Evolutionary conservation across 2,797 vertebrate species (phyloP), one percentile per base, ranked within the genome.

Genomic region (Kryptolebias ocellatus): DNA sequence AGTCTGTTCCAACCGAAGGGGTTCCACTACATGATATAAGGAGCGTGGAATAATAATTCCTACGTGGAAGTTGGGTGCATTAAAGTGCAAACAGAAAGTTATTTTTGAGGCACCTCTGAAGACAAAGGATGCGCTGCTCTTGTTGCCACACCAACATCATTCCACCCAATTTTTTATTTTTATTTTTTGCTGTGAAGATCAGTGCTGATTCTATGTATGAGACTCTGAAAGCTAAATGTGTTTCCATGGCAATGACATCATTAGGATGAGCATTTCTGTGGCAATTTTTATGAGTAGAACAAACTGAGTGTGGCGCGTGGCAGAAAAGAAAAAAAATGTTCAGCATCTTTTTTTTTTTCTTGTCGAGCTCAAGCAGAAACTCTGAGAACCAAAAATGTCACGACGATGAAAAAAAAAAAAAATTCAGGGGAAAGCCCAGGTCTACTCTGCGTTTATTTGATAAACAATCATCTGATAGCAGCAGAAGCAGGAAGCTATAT

Each of bases 201-300:
- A 5, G 11, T 31, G 18, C 39, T 45, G 50, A 53, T 53, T 64
- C 57, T 49, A 34, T 65, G 44, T 58, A 55, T 20, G 46, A 67
- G 31, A 44, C 46, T 60, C 31, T 2, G 5, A 67, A 67, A 72
- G 45, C 52, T 37, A n/a, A 46, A 53, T 44, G 39, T 63, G 60
- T 81, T 80, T 64, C 65, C 58, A 76, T 68, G 42, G 76, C 56
- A 68, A 78, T 73, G 16, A 59, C 17, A 67, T 79, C 9, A 71
- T 72, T 66, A 72, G 61, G 62, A 75, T 46, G 42, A 78, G 60
- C 15, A 65, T 55, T 72, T 67, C 11, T 28, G 57, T 56, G 44
- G 45, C 24, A 72, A 50, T 42, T 69, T 34, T 28, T 49, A 64
- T 74, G 58, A 53, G 1, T 53, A 16, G 5, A 72, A 49, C 42